These are phyloP conservation scores for Scopus umbretta DNA, from an alignment of 2,113 vertebrate genomes.

Conservation along the genomic window DNA sequence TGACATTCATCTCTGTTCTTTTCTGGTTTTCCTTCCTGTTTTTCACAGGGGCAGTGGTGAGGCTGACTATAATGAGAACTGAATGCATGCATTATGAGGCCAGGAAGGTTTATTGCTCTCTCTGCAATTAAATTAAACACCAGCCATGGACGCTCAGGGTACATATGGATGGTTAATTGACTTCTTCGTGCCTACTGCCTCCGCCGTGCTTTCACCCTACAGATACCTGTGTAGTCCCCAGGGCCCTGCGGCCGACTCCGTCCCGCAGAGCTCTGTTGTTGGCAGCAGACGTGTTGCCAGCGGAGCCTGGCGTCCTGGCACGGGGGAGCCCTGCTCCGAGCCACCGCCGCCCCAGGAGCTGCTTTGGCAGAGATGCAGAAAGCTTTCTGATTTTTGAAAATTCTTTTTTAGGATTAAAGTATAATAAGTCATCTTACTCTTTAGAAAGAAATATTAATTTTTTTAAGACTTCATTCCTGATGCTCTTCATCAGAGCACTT, in stretches of 20 bases:
- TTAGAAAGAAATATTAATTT: background rate
- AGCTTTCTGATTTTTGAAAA: background rate
- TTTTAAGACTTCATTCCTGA: background rate
- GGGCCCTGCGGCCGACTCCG: background rate
- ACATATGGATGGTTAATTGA: background rate
- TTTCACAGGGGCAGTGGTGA: background rate
- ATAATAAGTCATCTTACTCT: background rate
- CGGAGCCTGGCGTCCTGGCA: background rate
- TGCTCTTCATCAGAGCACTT: background rate
- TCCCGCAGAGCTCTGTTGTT: background rate
- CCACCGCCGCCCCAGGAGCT: background rate
- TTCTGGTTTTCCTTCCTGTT: background rate
- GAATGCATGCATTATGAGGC: background rate
- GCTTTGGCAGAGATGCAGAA: background rate
- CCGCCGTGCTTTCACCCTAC: background rate
- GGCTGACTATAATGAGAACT: background rate
- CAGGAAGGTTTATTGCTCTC: background rate
- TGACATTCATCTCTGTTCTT: background rate
- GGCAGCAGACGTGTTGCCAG: background rate
- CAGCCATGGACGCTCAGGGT: background rate
- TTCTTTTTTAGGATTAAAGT: background rate
- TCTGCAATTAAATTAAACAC: background rate
- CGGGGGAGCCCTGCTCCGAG: background rate
- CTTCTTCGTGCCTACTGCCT: background rate
- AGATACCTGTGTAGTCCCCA: accelerated